These are phyloP conservation scores for Malthinus seriepunctatus DNA, from an alignment of 2,888 invertebrate genomes.

Conservation along the genomic window DNA sequence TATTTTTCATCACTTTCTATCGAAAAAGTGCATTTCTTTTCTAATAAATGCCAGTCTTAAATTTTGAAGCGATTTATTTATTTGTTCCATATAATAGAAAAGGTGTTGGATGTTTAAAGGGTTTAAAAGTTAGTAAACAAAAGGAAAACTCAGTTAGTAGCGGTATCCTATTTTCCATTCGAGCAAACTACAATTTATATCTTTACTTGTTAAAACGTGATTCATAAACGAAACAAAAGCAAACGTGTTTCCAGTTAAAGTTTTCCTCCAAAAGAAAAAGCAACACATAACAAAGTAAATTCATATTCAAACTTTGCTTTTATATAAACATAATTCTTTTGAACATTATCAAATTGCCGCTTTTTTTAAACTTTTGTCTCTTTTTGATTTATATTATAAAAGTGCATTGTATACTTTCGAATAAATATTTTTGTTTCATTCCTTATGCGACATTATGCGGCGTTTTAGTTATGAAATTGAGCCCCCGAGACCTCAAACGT, in stretches of 20 bases:
- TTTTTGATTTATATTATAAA: constrained; percentile 23
- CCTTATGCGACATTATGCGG: constrained; percentile 24
- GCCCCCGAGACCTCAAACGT: constrained; percentile 21
- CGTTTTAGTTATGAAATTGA: constrained; percentile 29
- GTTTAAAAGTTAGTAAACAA: constrained; percentile 18
- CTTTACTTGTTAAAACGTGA: constrained; percentile 24
- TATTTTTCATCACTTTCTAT: too few relatives aligned
- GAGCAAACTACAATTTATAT: constrained; percentile 29
- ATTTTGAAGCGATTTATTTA: background rate
- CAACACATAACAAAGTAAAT: constrained; percentile 22
- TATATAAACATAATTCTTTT: constrained; percentile 23
- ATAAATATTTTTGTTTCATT: constrained; percentile 24
- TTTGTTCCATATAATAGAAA: constrained; percentile 6
- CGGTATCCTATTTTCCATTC: constrained; percentile 25
- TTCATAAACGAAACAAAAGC: constrained; percentile 29
- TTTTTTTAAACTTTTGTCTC: constrained; percentile 25
- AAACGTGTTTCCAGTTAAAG: constrained; percentile 22
- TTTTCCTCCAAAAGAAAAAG: constrained; percentile 15
- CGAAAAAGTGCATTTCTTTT: too few relatives aligned
- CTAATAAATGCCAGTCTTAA: too few relatives aligned
- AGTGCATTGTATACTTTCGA: constrained; percentile 18
- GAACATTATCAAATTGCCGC: constrained; percentile 26
- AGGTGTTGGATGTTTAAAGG: constrained; percentile 20
- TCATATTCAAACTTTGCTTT: constrained; percentile 28
- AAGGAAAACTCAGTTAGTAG: constrained; percentile 15